Evolutionary conservation across 92 coral and sea anemone species (phyloP), one percentile per base, ranked within the genome.

Genomic region (Desmophyllum pertusum): DNA sequence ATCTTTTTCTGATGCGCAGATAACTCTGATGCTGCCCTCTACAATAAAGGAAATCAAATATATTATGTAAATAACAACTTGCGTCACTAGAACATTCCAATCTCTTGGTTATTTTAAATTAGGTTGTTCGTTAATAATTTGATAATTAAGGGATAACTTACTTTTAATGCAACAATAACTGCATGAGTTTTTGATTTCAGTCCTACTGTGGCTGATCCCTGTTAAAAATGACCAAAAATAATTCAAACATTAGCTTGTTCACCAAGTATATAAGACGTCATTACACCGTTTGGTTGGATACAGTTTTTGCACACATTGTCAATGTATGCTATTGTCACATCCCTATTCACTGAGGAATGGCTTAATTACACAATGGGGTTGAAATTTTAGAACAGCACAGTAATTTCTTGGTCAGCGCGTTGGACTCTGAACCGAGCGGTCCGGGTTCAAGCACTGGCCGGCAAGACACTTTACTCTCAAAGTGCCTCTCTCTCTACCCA

Each of bases 191-290:
- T 89, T 4, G 99, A 97, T 87, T 97, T 97, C 78, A 97, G 87
- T 52, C 98, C 99, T 25, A 97, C 94, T 35, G 99, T 97, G n/a
- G 99, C 99, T 52, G 99, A 97, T 42, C 99, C 99, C 98, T 96
- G 74, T 43, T 19, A 85, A 59, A 30, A 71, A 46, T 5, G 69
- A 70, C 61, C 23, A 11, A 3, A 50, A 21, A 57, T n/a, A 52
- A 53, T 8, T 59, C 65, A 7, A 15, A 59, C 17, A 21, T 1
- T 6, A 59, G 31, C 35, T 59, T 57, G 4, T 27, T 25, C 2
- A 59, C 65, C 65, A 59, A 59, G 35, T 48, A 14, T 5, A 48
- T 48, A 48, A 21, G 53, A 6, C 21, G 17, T 13, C 53, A 14
- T 48, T 48, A 17, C 4, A 0, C 18, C n/a, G 17, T 45, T 45